Evolutionary conservation across 2,113 vertebrate species (phyloP).

Genomic region (Numida meleagris): DNA sequence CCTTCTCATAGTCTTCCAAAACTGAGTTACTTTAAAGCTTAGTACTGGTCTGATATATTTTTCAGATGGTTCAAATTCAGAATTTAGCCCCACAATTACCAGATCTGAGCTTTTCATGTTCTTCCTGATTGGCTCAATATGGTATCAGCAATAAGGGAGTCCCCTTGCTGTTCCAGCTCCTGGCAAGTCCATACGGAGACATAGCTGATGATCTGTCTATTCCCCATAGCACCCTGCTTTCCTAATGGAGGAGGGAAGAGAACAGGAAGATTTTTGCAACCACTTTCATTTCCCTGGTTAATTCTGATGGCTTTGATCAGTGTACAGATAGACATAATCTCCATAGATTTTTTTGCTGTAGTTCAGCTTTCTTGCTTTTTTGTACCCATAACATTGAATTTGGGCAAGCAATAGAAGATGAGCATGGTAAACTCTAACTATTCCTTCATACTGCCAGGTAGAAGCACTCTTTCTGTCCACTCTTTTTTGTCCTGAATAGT

Average conservation of each 20-base stretch:
- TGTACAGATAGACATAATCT: neutral
- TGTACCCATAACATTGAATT: neutral
- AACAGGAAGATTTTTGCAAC: neutral
- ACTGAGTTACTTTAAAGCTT: neutral
- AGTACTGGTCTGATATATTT: neutral
- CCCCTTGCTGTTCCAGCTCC: neutral
- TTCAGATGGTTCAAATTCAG: neutral
- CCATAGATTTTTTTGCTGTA: neutral
- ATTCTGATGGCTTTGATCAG: neutral
- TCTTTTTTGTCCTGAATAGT: neutral
- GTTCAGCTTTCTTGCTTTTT: neutral
- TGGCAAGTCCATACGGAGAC: neutral
- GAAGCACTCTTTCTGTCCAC: neutral
- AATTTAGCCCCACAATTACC: neutral
- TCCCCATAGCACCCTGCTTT: neutral
- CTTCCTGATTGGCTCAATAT: neutral
- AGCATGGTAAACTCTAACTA: neutral
- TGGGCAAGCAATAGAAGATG: neutral
- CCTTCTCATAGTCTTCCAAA: slow-evolving; percentile 19
- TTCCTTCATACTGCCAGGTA: neutral
- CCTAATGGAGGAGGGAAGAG: neutral
- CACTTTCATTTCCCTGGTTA: neutral
- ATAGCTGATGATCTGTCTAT: neutral
- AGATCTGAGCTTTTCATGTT: neutral
- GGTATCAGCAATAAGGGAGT: neutral